A percentile compares a stretch with the other conserved stretches of the same genome.
Evolutionary conservation across 2,888 invertebrate species (phyloP).

Genomic region (Choreutis nemorana): DNA sequence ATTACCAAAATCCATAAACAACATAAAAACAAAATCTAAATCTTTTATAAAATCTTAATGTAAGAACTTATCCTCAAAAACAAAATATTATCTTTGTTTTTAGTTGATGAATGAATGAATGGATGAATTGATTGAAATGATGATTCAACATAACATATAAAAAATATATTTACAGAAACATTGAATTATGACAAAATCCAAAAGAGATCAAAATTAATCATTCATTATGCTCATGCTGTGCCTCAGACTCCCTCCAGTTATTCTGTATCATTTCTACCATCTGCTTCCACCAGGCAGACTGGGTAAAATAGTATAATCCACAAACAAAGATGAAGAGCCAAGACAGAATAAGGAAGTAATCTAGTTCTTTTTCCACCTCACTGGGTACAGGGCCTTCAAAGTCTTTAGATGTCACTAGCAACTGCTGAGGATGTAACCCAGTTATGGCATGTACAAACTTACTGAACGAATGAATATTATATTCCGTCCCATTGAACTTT

Average conservation of each 20-base stretch:
- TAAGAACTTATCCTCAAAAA: too few species aligned
- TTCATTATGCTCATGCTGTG: constrained; percentile 80
- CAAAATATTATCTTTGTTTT: too few species aligned
- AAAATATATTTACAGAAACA: too few species aligned
- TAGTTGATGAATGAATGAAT: too few species aligned
- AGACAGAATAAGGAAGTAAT: constrained; percentile 82
- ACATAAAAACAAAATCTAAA: too few species aligned
- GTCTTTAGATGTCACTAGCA: constrained; percentile 77
- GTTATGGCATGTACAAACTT: constrained; percentile 82
- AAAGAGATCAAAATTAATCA: constrained; percentile 32
- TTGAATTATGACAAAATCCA: too few species aligned
- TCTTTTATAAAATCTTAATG: too few species aligned
- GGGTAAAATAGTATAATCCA: constrained; percentile 76
- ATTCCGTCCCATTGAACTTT: constrained; percentile 84
- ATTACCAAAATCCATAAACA: too few species aligned
- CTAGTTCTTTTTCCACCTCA: constrained; percentile 77
- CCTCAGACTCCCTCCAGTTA: constrained; percentile 89
- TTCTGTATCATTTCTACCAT: constrained; percentile 85
- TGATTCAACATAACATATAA: too few species aligned
- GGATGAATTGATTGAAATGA: too few species aligned
- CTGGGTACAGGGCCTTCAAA: constrained; percentile 84
- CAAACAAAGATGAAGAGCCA: constrained; percentile 86
- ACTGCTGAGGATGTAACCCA: constrained; percentile 69
- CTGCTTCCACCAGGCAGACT: constrained; percentile 79
- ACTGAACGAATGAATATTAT: constrained; percentile 80